A percentile compares a stretch with the other conserved stretches of the same genome.
These are phyloP conservation scores for human (Homo sapiens) DNA, from an alignment of 2,113 vertebrate species.

Conservation along the genomic window DNA sequence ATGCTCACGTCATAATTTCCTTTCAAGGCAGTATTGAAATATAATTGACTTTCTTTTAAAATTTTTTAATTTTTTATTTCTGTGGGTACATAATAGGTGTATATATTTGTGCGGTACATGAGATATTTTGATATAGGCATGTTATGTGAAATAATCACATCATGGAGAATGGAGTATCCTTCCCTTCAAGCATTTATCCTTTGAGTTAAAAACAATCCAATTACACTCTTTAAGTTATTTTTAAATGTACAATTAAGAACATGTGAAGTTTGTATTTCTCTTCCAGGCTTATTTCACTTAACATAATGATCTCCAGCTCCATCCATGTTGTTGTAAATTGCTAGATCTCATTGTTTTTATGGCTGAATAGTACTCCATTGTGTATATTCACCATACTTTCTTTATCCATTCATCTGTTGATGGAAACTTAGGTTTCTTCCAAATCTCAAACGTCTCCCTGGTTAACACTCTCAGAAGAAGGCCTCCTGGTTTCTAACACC, in stretches of 20 bases:
- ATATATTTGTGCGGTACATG: not conserved
- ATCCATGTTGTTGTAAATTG: not conserved
- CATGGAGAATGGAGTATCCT: too few relatives aligned
- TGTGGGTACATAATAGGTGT: not conserved
- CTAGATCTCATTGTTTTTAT: not conserved
- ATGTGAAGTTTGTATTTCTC: not conserved
- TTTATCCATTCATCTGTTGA: not conserved
- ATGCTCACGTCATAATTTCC: not conserved
- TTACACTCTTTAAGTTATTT: not conserved
- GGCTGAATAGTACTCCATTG: not conserved
- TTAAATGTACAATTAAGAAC: not conserved
- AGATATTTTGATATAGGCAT: not conserved
- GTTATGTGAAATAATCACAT: too few relatives aligned
- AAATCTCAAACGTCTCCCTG: not conserved
- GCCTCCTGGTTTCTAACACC: not conserved
- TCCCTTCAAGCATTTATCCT: too few relatives aligned
- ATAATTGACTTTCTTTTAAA: not conserved
- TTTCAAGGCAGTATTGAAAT: not conserved
- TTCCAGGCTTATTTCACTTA: not conserved
- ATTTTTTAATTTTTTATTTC: not conserved
- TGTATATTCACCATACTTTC: not conserved
- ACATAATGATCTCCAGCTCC: not conserved
- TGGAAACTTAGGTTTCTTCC: not conserved
- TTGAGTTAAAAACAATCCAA: too few relatives aligned
- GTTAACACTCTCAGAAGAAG: not conserved